Percentiles rank a stretch among this genome's conserved stretches.
Evolutionary conservation across 2,888 invertebrate genomes (phyloP).

Genomic region (Ommatoiulus sabulosus): DNA sequence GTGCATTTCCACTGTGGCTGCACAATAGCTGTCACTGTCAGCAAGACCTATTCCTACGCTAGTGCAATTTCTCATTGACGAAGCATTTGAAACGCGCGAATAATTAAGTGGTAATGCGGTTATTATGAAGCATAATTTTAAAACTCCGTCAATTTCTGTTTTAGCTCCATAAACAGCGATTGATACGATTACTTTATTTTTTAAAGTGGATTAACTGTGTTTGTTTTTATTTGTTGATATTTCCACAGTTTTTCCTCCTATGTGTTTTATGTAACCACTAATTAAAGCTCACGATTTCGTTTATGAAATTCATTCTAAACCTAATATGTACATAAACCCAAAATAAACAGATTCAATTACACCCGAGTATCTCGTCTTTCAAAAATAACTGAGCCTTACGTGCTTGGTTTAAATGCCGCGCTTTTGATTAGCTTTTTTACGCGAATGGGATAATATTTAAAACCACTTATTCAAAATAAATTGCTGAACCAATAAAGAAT

Average conservation of each 20-base stretch:
- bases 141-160: slow-evolving; percentile 16
- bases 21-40: not conserved
- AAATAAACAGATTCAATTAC: slow-evolving; percentile 35
- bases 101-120: not conserved
- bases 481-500: not conserved
- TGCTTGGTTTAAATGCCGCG: not conserved
- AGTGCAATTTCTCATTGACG: slow-evolving; percentile 21
- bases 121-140: slow-evolving; percentile 38
- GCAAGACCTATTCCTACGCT: not conserved
- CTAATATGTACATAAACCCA: slow-evolving; percentile 19
- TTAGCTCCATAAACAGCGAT: not conserved
- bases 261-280: slow-evolving; percentile 39
- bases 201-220: slow-evolving; percentile 44
- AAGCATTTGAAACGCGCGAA: slow-evolving; percentile 5
- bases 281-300: slow-evolving; percentile 46
- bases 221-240: slow-evolving; percentile 46
- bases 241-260: not conserved
- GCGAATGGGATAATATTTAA: not conserved
- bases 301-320: slow-evolving; percentile 37
- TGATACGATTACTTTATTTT: slow-evolving; percentile 11
- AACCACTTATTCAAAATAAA: not conserved
- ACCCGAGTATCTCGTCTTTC: not conserved
- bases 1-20: not conserved
- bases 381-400: not conserved
- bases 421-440: not conserved